phyloP scores from a whole-genome alignment of 1,140 invertebrate species.

The Choristoneura fumiferana region DNA sequence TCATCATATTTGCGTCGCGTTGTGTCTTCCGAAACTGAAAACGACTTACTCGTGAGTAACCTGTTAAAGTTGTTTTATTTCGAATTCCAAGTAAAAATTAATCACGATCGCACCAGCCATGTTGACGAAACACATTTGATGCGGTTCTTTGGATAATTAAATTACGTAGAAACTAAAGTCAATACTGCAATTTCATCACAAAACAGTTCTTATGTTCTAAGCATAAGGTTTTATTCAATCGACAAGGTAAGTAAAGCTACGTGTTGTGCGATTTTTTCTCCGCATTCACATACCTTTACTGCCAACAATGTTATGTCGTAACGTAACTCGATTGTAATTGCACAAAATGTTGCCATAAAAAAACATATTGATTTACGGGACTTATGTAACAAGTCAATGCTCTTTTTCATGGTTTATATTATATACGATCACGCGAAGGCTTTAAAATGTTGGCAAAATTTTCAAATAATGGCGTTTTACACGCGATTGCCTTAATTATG shows the following conservation, averaged over 20 bases:
- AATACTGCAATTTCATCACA: background rate
- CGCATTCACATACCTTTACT: slow-evolving; percentile 1
- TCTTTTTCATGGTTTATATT: background rate
- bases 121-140: slow-evolving; percentile 4
- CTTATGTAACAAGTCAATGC: background rate
- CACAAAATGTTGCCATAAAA: background rate
- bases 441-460: background rate
- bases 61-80: too few relatives aligned
- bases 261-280: slow-evolving; percentile 1
- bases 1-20: too few relatives aligned
- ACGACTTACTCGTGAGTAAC: too few relatives aligned
- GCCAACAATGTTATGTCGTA: background rate
- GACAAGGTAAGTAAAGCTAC: background rate
- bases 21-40: too few relatives aligned
- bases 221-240: background rate
- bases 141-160: slow-evolving; percentile 12
- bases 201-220: background rate
- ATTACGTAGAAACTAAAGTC: background rate
- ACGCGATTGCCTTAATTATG: too few relatives aligned
- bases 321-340: background rate
- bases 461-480: slow-evolving; percentile 5
- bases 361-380: background rate
- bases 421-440: background rate
- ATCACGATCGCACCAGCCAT: background rate
- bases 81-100: slow-evolving; percentile 1